Base-by-base conservation (phyloP, 1,140 invertebrate genomes). In the Argopecten irradians region DNA sequence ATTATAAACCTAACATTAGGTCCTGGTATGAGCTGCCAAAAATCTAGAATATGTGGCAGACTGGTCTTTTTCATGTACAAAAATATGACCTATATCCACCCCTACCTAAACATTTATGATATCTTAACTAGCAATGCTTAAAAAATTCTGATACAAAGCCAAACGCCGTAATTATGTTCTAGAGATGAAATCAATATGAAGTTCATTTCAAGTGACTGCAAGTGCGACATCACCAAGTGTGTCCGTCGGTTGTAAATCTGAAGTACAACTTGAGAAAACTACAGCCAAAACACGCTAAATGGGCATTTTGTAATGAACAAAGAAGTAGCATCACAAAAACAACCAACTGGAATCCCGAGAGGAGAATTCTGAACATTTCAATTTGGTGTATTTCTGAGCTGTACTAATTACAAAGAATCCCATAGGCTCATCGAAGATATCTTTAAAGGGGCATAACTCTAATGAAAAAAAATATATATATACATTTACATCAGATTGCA, bases 41-140 rank as follows among this genome's bases (percentile, higher is more conserved):
- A 71, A 71, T 71, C 55, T 71, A 71, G 55, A 71, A 71, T 71
- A 71, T 71, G 55, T 71, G 55, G 55, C 55, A 71, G n/a, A 71
- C 55, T 71, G 55, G 8, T 71, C 55, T 71, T 28, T 71, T 71
- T 71, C 55, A 71, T 71, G 55, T 71, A 71, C 55, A 71, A n/a
- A 71, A 71, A 71, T 71, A 71, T 71, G 55, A 71, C 55, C 55
- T 0, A 71, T 71, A 71, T 71, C 55, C 28, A 28, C n/a, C 55
- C 22, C 28, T 5, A 71, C 55, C 55, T 71, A 71, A 71, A 71
- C 55, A 71, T 71, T 71, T 71, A 71, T 71, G 28, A 71, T 71
- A 71, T 71, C n/a, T n/a, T 71, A 71, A 71, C 55, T 71, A 71
- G 16, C 55, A 1, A 5, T 71, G 55, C 55, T 71, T 71, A 71